These are phyloP conservation scores for Nesospiza acunhae DNA, from an alignment of 2,113 vertebrate species.

Conservation along the genomic window DNA sequence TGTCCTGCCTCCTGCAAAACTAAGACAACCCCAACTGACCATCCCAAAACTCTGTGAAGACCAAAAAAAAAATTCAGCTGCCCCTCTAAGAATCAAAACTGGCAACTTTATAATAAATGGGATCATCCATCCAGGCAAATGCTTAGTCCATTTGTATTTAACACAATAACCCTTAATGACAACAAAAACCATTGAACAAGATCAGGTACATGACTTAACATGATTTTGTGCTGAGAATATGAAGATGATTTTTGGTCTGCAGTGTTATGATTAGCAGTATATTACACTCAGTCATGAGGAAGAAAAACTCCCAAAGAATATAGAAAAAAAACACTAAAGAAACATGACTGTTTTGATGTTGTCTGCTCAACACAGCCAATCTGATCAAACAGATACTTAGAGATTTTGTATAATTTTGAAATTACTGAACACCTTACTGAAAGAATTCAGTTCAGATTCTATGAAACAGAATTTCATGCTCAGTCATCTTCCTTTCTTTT, in stretches of 20 bases:
- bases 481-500: not conserved
- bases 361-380: not conserved
- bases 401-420: constrained; percentile 11
- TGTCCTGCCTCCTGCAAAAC: not conserved
- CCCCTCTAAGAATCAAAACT: not conserved
- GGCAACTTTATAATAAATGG: constrained; percentile 34
- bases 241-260: not conserved
- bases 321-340: not conserved
- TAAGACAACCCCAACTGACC: not conserved
- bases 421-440: not conserved
- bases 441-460: constrained; percentile 7
- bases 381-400: not conserved
- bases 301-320: not conserved
- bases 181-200: constrained; percentile 1
- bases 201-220: not conserved
- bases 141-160: not conserved
- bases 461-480: not conserved
- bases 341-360: not conserved
- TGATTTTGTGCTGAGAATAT: not conserved
- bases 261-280: not conserved
- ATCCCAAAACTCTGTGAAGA: not conserved
- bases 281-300: not conserved
- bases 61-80: not conserved
- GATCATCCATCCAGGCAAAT: not conserved
- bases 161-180: not conserved